Evolutionary conservation across 35 echinoderm and acorn worm genomes (phyloP), one percentile per base, ranked within the genome.

Genomic region (Hemicentrotus pulcherrimus): DNA sequence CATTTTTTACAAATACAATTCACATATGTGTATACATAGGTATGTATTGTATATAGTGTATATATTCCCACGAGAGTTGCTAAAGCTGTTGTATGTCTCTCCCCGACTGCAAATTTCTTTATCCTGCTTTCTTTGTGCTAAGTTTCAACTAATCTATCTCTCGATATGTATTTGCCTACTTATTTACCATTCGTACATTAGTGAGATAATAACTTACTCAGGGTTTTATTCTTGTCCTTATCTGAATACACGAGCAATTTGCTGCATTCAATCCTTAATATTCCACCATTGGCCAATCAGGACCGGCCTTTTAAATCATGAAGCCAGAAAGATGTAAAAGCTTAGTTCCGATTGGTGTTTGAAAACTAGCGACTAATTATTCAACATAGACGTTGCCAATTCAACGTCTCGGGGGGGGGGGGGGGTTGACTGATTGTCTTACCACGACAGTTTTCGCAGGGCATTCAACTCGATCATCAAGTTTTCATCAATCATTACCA

Each of bases 401-500:
- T 78, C 65, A n/a, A 78, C 65, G 24, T 28, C 5, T 78, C 19
- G n/a, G 19, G 65, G 65, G 65, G 65, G n/a, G 65, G n/a, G 19
- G 65, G 65, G 65, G 65, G n/a, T 22, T 78, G 65, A 3, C 65
- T 78, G 4, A 78, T n/a, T 78, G 19, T 78, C 65, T n/a, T 24
- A 78, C 28, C 65, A 24, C 65, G 65, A n/a, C 65, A 28, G 28
- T 22, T 78, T 78, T 78, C 2, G 7, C 22, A 22, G 65, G 65
- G 28, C 65, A 78, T 78, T 78, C 65, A 78, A 78, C 65, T 78
- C 65, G 19, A 78, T 28, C 65, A 28, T 22, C 19, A n/a, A 28
- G 19, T 78, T 78, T n/a, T 78, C 65, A 78, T 78, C 65, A 78
- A 78, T 78, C 65, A 78, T 78, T 78, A 78, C 65, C 65, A 28